Percentiles rank a stretch among this genome's conserved stretches.
phyloP scores from a whole-genome alignment of 2,797 vertebrate genomes.

The Aviceda leuphotes region DNA sequence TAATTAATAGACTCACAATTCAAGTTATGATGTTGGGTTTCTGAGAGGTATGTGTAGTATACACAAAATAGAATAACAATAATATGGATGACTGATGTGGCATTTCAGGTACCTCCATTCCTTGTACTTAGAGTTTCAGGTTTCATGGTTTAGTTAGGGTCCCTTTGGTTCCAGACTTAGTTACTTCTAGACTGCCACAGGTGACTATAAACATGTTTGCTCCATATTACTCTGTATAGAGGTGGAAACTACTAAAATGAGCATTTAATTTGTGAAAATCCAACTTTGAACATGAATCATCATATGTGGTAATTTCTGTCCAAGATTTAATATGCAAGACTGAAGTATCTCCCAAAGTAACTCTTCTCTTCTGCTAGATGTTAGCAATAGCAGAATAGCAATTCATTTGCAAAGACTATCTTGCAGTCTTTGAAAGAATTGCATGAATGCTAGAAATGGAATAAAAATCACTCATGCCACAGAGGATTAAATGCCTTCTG shows the following conservation, averaged over 20 bases:
- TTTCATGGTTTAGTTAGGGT: neutral
- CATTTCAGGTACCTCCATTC: neutral
- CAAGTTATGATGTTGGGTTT: neutral
- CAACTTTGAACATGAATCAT: neutral
- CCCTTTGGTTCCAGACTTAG: neutral
- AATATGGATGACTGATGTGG: neutral
- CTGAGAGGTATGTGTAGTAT: neutral
- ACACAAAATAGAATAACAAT: neutral
- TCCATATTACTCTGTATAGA: neutral
- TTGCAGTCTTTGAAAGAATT: neutral
- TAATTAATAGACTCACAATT: neutral
- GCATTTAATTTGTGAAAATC: neutral
- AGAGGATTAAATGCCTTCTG: neutral
- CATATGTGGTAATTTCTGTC: neutral
- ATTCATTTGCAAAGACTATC: neutral
- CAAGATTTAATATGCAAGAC: neutral
- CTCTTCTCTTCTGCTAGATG: neutral
- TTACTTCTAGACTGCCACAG: neutral
- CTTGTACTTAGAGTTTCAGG: neutral
- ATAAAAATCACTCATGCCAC: neutral
- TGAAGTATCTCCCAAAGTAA: neutral
- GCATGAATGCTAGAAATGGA: neutral
- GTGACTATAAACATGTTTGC: neutral
- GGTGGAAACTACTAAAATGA: neutral
- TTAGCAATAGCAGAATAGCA: neutral